phyloP scores from a whole-genome alignment of 2,888 invertebrate species.

The Geophilus truncorum region DNA sequence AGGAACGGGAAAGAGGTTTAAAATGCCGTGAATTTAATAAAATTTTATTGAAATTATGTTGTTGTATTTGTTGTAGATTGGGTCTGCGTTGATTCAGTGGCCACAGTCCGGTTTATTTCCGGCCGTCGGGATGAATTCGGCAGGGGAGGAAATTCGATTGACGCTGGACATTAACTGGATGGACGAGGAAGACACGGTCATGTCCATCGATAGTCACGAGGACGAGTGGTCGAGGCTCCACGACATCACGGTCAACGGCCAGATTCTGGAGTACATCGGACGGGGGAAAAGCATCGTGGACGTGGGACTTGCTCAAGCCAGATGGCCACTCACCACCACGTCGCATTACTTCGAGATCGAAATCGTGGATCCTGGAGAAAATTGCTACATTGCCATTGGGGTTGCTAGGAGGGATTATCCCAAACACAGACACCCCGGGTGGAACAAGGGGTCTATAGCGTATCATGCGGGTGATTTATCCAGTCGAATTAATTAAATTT shows the following conservation, averaged over 20 bases:
- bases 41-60: background rate
- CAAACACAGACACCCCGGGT: slow-evolving; percentile 54
- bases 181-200: slow-evolving; percentile 50
- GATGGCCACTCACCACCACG: slow-evolving; percentile 52
- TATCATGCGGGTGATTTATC: slow-evolving; percentile 51
- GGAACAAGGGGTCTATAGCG: slow-evolving; percentile 56
- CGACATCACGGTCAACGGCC: slow-evolving; percentile 52
- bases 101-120: slow-evolving; percentile 49
- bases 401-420: slow-evolving; percentile 55
- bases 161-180: slow-evolving; percentile 46
- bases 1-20: slow-evolving; percentile 51
- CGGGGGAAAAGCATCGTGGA: slow-evolving; percentile 54
- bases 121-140: slow-evolving; percentile 50
- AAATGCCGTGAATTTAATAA: background rate
- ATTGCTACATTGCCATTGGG: slow-evolving; percentile 56
- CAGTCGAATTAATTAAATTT: background rate
- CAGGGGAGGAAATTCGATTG: slow-evolving; percentile 50
- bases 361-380: slow-evolving; percentile 55
- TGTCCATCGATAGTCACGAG: slow-evolving; percentile 53
- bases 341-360: slow-evolving; percentile 56
- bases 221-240: slow-evolving; percentile 53
- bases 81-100: slow-evolving; percentile 39
- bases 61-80: slow-evolving; percentile 37
- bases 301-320: slow-evolving; percentile 55
- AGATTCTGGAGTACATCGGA: slow-evolving; percentile 54